Conservation (phyloP, 2,888 invertebrate genomes). For the Pristionchus mayeri region DNA sequence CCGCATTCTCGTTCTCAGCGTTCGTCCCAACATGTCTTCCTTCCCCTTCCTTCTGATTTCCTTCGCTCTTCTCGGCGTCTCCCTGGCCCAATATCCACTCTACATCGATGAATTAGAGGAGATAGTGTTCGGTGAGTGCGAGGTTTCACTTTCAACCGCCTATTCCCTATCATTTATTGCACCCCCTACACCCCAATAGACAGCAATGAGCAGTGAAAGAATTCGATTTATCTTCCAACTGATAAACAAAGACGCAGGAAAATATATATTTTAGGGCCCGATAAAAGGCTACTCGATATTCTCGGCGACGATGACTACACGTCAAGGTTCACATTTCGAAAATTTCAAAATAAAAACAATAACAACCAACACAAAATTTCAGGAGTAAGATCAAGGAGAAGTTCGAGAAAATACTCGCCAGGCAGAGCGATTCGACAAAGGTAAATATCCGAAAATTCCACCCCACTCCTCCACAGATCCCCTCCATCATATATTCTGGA, state of each 20-base stretch:
- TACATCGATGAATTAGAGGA: slow-evolving; percentile 16
- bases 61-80: neutral
- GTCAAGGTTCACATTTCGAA: neutral
- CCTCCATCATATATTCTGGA: too few relatives aligned
- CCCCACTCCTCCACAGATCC: too few relatives aligned
- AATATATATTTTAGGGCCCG: neutral
- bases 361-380: too few relatives aligned
- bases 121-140: neutral
- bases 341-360: neutral
- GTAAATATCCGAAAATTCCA: too few relatives aligned
- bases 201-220: too few relatives aligned
- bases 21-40: too few relatives aligned
- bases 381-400: neutral
- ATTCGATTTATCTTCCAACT: too few relatives aligned
- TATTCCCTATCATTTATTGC: too few relatives aligned
- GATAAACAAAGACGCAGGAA: too few relatives aligned
- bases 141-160: neutral
- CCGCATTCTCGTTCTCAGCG: too few relatives aligned
- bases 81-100: neutral
- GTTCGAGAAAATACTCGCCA: slow-evolving; percentile 2
- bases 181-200: too few relatives aligned
- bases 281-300: neutral
- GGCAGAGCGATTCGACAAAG: slow-evolving; percentile 15
- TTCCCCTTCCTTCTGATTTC: neutral
- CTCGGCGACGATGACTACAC: slow-evolving; percentile 5